Base-by-base conservation (phyloP, 2,113 vertebrate species). In the Pterophyllum scalare region DNA sequence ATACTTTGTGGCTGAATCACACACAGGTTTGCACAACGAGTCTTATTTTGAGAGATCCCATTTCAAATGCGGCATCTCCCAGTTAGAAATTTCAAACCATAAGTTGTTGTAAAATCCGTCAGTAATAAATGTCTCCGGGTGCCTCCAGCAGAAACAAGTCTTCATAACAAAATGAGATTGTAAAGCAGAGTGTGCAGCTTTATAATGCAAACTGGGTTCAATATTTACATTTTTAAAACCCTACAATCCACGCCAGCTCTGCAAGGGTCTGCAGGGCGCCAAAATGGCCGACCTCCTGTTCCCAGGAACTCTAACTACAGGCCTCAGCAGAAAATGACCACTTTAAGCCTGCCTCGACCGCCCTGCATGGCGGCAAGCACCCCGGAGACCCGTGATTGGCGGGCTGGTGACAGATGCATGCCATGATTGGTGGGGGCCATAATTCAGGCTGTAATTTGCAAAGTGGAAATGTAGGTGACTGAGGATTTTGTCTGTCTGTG, bases 281-380 rank as follows among this genome's bases (percentile, higher is more conserved):
- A 90, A 85, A 60, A 87, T 80, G 88, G 85, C 78, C 79, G 49
- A 61, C 87, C 88, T 87, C 61, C 79, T 78, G 86, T 91, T 95
- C 90, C 89, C 93, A 92, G 77, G 90, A 81, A 49, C 88, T 82
- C 56, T 94, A 95, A 95, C 70, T 94, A 94, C 86, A 94, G 91
- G 93, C 87, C 82, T 72, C 35, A 72, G 84, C 7, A 88, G 88
- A 91, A 95, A 95, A 95, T 93, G 89, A 95, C 81, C 90, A 92
- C 88, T 80, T 94, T 92, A 74, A 87, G 65, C 75, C 56, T 52
- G 85, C 79, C 57, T 72, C 28, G 72, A 91, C 93, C 88, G 79
- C 92, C 85, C 88, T 82, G 85, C 89, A 77, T 59, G 85, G 89
- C 75, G 83, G 86, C 87, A 57, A 86, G 86, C 65, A 77, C 72